Conservation (phyloP, 2,113 vertebrate genomes). For the Drymodes brunneopygia region DNA sequence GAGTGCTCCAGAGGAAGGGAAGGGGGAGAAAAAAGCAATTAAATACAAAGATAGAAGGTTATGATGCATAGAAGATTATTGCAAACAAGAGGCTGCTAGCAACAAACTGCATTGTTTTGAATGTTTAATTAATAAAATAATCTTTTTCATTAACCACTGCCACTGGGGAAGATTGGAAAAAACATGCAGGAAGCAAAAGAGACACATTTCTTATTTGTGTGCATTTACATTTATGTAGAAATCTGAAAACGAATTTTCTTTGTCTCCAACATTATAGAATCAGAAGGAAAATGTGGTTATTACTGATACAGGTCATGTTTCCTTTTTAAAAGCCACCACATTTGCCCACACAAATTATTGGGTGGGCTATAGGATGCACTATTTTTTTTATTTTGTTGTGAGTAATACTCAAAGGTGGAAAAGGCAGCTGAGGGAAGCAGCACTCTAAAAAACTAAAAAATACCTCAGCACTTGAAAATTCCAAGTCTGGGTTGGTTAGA, state of each 20-base stretch:
- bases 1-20: neutral
- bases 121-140: conserved; percentile 39
- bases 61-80: conserved; percentile 31
- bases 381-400: neutral
- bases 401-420: neutral
- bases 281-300: neutral
- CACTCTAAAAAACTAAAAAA: neutral
- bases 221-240: neutral
- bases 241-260: neutral
- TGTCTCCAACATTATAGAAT: neutral
- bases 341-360: neutral
- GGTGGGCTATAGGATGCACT: neutral
- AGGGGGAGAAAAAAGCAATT: neutral
- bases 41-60: conserved; percentile 6
- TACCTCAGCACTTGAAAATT: neutral
- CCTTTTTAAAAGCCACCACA: neutral
- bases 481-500: neutral
- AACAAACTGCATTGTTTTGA: conserved; percentile 34
- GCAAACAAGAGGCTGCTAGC: neutral
- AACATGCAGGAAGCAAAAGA: neutral
- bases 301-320: neutral
- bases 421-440: neutral
- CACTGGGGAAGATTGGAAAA: neutral
- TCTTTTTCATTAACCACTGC: neutral
- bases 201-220: neutral